Conservation (phyloP, 2,888 invertebrate genomes). For the Hanleya hanleyi region DNA sequence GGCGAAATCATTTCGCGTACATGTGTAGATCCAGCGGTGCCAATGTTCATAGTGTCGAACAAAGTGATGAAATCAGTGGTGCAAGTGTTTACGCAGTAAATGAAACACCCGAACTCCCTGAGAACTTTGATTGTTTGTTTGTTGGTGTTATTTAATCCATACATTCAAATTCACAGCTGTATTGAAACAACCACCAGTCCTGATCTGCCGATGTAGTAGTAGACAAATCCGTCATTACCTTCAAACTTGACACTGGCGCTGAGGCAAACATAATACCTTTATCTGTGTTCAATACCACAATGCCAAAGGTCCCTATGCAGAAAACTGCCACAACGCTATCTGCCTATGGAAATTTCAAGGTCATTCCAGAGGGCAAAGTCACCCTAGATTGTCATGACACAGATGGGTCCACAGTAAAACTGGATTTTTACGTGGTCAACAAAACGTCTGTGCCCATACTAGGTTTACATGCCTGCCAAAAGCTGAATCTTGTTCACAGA, state of each 20-base stretch:
- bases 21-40: conserved; percentile 1
- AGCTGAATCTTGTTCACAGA: background rate
- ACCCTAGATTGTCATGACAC: background rate
- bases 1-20: conserved; percentile 21
- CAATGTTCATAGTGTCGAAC: background rate
- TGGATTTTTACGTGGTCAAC: background rate
- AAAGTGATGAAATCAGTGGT: too few relatives aligned
- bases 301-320: background rate
- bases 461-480: background rate
- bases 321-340: background rate
- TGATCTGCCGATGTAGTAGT: conserved; percentile 20
- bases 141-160: background rate
- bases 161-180: too few relatives aligned
- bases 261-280: conserved; percentile 30
- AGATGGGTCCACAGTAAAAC: background rate
- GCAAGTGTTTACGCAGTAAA: too few relatives aligned
- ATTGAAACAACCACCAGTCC: background rate
- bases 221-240: conserved; percentile 14
- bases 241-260: conserved; percentile 32
- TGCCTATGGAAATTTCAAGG: conserved; percentile 1
- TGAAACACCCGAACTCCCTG: too few relatives aligned
- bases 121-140: background rate
- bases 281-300: background rate
- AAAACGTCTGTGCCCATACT: background rate
- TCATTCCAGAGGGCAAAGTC: background rate